Evolutionary conservation across 2,888 invertebrate genomes (phyloP).

Genomic region (Acronicta alni): DNA sequence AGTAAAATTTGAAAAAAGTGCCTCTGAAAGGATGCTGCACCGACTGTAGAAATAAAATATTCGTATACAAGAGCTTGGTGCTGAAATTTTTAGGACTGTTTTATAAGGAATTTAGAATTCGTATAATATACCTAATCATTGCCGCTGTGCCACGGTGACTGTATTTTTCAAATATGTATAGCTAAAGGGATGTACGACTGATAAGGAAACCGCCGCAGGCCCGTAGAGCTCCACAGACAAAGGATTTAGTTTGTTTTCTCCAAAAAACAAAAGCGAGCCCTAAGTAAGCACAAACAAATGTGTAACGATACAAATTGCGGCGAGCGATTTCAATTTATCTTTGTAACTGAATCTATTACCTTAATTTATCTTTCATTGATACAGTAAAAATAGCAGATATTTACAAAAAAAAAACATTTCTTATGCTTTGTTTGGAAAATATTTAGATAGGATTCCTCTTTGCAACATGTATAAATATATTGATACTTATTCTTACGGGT

Average conservation of each 20-base stretch:
- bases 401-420: slow-evolving; percentile 28
- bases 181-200: slow-evolving; percentile 64
- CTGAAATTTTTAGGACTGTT: slow-evolving; percentile 41
- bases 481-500: neutral
- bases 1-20: slow-evolving; percentile 79
- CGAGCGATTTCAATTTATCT: slow-evolving; percentile 72
- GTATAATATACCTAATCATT: slow-evolving; percentile 42
- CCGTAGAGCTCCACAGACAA: slow-evolving; percentile 71
- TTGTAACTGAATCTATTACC: slow-evolving; percentile 65
- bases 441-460: slow-evolving; percentile 25
- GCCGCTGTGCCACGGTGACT: slow-evolving; percentile 16
- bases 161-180: slow-evolving; percentile 43
- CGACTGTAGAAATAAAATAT: slow-evolving; percentile 70
- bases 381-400: slow-evolving; percentile 49
- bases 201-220: slow-evolving; percentile 81
- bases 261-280: slow-evolving; percentile 79
- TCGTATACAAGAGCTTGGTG: slow-evolving; percentile 44
- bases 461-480: slow-evolving; percentile 20
- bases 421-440: slow-evolving; percentile 23
- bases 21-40: slow-evolving; percentile 70
- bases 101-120: slow-evolving; percentile 46
- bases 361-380: slow-evolving; percentile 56
- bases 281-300: slow-evolving; percentile 76
- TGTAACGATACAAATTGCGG: slow-evolving; percentile 74
- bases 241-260: slow-evolving; percentile 79